These are phyloP conservation scores for Drosophila murphyi DNA, from an alignment of 1,140 invertebrate genomes.

Conservation along the genomic window DNA sequence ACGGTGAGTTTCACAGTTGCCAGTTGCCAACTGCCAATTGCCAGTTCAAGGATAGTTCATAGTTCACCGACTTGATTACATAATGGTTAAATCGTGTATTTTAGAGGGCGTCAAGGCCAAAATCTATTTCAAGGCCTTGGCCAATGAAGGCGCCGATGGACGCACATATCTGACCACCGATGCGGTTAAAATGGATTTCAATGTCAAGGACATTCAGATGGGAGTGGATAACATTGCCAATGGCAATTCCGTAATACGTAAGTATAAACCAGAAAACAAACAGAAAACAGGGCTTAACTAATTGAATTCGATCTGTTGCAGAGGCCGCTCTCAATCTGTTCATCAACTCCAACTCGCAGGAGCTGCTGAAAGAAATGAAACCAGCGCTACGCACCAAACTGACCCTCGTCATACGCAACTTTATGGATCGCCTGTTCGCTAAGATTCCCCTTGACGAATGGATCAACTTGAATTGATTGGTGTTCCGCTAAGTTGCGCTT, in stretches of 20 bases:
- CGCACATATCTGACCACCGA: conserved; percentile 88
- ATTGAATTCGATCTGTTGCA: conserved; percentile 77
- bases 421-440: conserved; percentile 90
- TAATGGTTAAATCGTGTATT: too few relatives aligned
- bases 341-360: conserved; percentile 93
- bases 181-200: conserved; percentile 92
- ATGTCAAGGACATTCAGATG: conserved; percentile 91
- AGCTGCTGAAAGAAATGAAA: conserved; percentile 93
- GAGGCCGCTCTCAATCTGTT: conserved; percentile 93
- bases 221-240: conserved; percentile 92
- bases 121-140: conserved; percentile 90
- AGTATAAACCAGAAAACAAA: conserved; percentile 71
- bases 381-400: conserved; percentile 91
- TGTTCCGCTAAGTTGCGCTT: neutral
- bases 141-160: conserved; percentile 85
- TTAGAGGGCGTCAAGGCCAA: conserved; percentile 92
- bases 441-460: conserved; percentile 92
- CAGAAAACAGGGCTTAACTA: neutral
- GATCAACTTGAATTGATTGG: conserved; percentile 82
- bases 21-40: neutral
- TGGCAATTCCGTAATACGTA: conserved; percentile 91
- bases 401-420: conserved; percentile 89
- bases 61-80: too few relatives aligned
- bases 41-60: neutral
- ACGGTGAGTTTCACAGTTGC: conserved; percentile 86